Evolutionary conservation across 2,797 vertebrate species (phyloP), one percentile per base, ranked within the genome.

Genomic region (Tokudaia tokunoshimensis): DNA sequence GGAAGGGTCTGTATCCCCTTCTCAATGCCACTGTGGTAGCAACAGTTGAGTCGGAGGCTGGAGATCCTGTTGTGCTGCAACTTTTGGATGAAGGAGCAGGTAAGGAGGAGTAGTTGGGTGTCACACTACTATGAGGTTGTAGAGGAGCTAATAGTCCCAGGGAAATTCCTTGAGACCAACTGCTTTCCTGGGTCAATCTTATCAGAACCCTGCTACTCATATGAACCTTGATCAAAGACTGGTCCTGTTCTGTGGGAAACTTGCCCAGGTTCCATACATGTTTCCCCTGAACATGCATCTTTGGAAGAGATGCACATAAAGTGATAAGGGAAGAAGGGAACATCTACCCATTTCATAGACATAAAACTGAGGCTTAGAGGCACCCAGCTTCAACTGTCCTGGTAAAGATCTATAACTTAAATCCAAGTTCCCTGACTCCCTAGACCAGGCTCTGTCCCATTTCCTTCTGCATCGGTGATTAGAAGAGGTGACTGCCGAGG

Each of bases 81-180:
- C 98, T 99, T 67, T 70, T 97, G 24, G 99, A 99, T 97, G 92
- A 98, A 52, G 98, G 99, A 96, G 97, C 98, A 98, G 98, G 98
- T 99, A 98, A 96, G 2, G 41, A 75, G 57, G 29, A 76, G 72
- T 85, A 55, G 41, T 76, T 6, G 29, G 20, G 8, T 31, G 37
- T 41, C 63, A 31, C 55, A 29, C 26, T 52, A 3, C 26, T n/a
- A 34, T 31, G 29, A 26, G 6, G 1, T 19, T 59, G 12, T 37
- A 37, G 26, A 26, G 11, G 24, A 65, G 65, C 70, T 74, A 70
- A 63, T 57, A 6, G 84, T 22, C 80, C n/a, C 65, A 55, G 14
- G 76, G 75, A 84, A 67, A 76, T 44, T 81, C 50, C 50, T 70
- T 47, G 67, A 85, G 13, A 61, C 90, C 34, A n/a, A 15, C 72